Percentiles rank a stretch among this genome's conserved stretches.
Conservation (phyloP, 2,797 vertebrate species). For the Brachymystax lenok region DNA sequence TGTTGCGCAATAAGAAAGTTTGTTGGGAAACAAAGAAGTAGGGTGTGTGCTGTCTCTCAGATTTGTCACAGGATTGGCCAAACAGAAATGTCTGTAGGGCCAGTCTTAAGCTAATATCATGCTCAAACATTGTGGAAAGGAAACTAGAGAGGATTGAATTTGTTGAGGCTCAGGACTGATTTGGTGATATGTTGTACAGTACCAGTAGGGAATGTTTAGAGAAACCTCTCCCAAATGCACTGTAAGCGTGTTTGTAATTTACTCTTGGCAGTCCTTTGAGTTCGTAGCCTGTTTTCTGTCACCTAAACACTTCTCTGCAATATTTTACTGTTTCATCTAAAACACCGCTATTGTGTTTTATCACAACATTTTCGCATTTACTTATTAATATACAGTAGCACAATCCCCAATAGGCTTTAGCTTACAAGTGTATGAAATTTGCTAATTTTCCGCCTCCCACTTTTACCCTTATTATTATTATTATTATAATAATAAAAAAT, state of each 20-base stretch:
- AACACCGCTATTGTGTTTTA: conserved; percentile 5
- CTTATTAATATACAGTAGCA: too few relatives aligned
- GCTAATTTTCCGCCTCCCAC: too few relatives aligned
- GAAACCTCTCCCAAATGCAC: too few relatives aligned
- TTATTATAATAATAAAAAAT: too few relatives aligned
- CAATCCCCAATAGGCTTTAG: too few relatives aligned
- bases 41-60: conserved; percentile 42
- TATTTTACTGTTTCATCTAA: conserved; percentile 47
- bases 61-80: conserved; percentile 58
- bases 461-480: too few relatives aligned
- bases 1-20: conserved; percentile 56
- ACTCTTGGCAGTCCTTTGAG: not conserved
- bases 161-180: not conserved
- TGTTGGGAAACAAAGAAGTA: conserved; percentile 27
- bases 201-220: too few relatives aligned
- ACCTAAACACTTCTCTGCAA: conserved; percentile 38
- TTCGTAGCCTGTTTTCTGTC: conserved; percentile 19
- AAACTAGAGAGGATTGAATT: conserved; percentile 15
- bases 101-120: conserved; percentile 37
- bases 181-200: too few relatives aligned
- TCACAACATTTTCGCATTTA: too few relatives aligned
- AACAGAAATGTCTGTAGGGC: conserved; percentile 20
- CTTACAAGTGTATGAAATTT: too few relatives aligned
- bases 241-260: not conserved
- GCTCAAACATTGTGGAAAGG: conserved; percentile 4